These are phyloP conservation scores for Bombus impatiens DNA, from an alignment of 1,140 invertebrate species.

Conservation along the genomic window DNA sequence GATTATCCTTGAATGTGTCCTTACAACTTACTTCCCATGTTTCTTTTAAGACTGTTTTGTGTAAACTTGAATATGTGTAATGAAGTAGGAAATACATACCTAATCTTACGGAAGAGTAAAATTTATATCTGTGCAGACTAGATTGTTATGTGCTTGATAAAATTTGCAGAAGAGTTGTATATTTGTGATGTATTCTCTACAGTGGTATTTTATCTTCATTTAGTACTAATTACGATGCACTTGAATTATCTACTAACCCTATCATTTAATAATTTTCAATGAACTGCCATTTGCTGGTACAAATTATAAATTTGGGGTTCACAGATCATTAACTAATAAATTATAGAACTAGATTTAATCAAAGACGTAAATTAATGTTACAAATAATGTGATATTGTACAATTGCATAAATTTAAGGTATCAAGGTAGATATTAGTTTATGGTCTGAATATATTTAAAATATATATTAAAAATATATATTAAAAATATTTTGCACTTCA, in stretches of 20 bases:
- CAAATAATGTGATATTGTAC: conserved; percentile 73
- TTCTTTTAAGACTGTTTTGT: conserved; percentile 57
- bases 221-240: conserved; percentile 30
- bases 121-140: conserved; percentile 37
- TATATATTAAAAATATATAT: conserved; percentile 48
- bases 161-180: conserved; percentile 44
- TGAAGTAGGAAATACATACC: conserved; percentile 54
- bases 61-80: conserved; percentile 61
- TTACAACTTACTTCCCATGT: conserved; percentile 43
- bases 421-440: conserved; percentile 80
- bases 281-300: conserved; percentile 67
- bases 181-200: conserved; percentile 30
- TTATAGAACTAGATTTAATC: conserved; percentile 37
- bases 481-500: conserved; percentile 53
- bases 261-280: conserved; percentile 34
- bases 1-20: conserved; percentile 36
- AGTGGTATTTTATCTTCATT: conserved; percentile 43
- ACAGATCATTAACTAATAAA: conserved; percentile 81
- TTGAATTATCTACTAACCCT: conserved; percentile 5
- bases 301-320: conserved; percentile 70
- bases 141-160: conserved; percentile 48
- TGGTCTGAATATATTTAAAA: conserved; percentile 75
- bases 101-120: conserved; percentile 47
- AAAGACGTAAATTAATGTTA: conserved; percentile 34
- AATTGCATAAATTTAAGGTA: conserved; percentile 80